Percentiles rank a stretch among this genome's conserved stretches.
Evolutionary conservation across 2,888 invertebrate genomes (phyloP).

Genomic region (Parascotia fuliginaria): DNA sequence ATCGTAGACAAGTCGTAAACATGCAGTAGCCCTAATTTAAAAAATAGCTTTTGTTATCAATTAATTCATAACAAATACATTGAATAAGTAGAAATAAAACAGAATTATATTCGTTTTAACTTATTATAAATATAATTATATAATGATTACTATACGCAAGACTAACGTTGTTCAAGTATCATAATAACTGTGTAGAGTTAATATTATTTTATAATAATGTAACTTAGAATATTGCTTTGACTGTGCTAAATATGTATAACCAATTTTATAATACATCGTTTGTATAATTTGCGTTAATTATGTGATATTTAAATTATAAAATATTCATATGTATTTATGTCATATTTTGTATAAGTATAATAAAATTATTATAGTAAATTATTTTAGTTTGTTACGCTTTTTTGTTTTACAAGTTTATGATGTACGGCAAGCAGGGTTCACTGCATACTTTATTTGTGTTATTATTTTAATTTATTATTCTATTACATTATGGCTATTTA

Average conservation of each 20-base stretch:
- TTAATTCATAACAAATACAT: not conserved
- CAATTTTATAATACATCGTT: not conserved
- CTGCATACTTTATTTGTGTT: slow-evolving; percentile 40
- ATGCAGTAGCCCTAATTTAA: slow-evolving; percentile 6
- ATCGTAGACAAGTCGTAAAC: not conserved
- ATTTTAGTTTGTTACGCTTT: not conserved
- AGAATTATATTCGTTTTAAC: not conserved
- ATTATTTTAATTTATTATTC: slow-evolving; percentile 3
- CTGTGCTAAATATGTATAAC: slow-evolving; percentile 1
- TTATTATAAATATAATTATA: not conserved
- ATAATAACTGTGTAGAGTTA: slow-evolving; percentile 1
- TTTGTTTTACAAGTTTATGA: slow-evolving; percentile 3
- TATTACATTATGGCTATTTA: not conserved
- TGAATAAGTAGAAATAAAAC: not conserved
- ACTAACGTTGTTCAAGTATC: slow-evolving; percentile 5
- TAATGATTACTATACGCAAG: slow-evolving; percentile 3
- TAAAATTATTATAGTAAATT: no score
- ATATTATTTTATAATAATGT: not conserved
- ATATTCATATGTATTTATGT: not conserved
- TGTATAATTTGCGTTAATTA: not conserved
- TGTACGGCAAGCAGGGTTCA: slow-evolving; percentile 58
- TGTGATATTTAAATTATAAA: not conserved
- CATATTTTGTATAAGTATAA: no score
- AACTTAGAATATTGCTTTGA: not conserved
- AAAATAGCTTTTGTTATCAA: not conserved